These are phyloP conservation scores for Magallana angulata DNA, from an alignment of 1,140 invertebrate genomes.

Conservation along the genomic window DNA sequence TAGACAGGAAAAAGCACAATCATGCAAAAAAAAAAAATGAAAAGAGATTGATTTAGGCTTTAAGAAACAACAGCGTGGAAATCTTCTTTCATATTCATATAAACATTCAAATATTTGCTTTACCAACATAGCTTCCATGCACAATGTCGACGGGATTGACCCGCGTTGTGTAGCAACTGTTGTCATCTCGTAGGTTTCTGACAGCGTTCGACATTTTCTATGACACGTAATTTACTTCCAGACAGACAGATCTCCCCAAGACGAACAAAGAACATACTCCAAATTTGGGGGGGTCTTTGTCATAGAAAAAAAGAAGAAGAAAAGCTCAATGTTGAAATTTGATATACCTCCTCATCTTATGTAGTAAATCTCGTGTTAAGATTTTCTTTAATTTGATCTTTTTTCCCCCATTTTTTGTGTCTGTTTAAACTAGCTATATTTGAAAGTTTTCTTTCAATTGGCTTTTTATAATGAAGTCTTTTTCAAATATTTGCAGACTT, in stretches of 20 bases:
- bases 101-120: constrained; percentile 29
- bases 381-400: neutral
- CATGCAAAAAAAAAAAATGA: too few relatives aligned
- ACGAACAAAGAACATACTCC: neutral
- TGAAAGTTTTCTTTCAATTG: neutral
- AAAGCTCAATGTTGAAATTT: neutral
- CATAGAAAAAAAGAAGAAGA: neutral
- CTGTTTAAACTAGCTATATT: too few relatives aligned
- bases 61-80: constrained; percentile 8
- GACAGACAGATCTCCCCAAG: neutral
- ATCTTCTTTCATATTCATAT: constrained; percentile 31
- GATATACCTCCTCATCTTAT: neutral
- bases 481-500: neutral
- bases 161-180: neutral
- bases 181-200: neutral
- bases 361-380: neutral
- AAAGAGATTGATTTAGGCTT: constrained; percentile 15
- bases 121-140: constrained; percentile 19
- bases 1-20: neutral
- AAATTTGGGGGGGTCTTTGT: constrained; percentile 29
- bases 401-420: neutral
- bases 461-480: neutral
- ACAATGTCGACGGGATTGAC: neutral
- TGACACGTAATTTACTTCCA: constrained; percentile 17
- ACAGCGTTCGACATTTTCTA: neutral